Conservation (phyloP, 2,888 invertebrate genomes). For the Pterostichus niger region DNA sequence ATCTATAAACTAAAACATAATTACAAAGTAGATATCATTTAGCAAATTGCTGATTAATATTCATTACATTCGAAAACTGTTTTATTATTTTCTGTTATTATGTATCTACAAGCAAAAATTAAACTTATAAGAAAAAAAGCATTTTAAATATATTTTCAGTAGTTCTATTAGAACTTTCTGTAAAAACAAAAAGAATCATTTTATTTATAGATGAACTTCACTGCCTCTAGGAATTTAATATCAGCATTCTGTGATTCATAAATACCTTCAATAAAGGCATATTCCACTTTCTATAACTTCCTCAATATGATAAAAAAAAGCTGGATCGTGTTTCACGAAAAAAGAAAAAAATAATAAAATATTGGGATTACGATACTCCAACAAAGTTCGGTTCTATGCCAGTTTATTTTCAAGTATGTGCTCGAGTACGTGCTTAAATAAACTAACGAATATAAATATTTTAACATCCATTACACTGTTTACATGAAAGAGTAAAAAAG, state of each 20-base stretch:
- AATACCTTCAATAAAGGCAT: conserved; percentile 26
- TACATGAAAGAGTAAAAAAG: conserved; percentile 39
- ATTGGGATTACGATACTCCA: not conserved
- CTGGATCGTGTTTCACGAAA: not conserved
- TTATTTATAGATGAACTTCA: not conserved
- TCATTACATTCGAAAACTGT: too few relatives aligned
- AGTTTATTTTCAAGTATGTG: conserved; percentile 13
- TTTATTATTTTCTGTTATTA: too few relatives aligned
- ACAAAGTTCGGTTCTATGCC: not conserved
- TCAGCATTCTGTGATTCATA: conserved; percentile 38
- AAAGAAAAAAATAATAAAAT: too few relatives aligned
- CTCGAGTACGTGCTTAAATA: conserved; percentile 14
- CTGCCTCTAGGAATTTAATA: conserved; percentile 32
- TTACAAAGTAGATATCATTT: too few relatives aligned
- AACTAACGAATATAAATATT: conserved; percentile 48
- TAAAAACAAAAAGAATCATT: not conserved
- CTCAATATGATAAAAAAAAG: not conserved
- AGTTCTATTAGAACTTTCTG: not conserved
- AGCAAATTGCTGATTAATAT: too few relatives aligned
- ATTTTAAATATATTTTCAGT: not conserved
- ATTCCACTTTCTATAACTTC: conserved; percentile 8
- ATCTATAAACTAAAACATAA: too few relatives aligned
- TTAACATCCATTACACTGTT: conserved; percentile 57
- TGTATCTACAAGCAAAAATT: too few relatives aligned
- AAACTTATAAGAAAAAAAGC: too few relatives aligned